Conservation (phyloP, 1,140 invertebrate genomes). For the Pissodes strobi region DNA sequence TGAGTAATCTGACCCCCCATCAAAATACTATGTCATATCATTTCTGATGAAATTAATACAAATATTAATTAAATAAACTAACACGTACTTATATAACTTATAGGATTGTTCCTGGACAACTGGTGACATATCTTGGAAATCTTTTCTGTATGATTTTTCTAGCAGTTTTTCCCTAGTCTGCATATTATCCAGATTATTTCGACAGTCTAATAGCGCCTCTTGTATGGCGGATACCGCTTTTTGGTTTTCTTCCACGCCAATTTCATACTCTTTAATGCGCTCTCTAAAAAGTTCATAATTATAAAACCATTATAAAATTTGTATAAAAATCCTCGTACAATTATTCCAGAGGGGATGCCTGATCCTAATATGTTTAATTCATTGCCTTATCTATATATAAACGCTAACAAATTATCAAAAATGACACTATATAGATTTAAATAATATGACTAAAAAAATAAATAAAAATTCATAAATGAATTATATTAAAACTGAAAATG, state of each 20-base stretch:
- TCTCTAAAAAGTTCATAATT: slow-evolving; percentile 29
- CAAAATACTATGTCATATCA: too few relatives aligned
- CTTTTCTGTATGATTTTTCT: slow-evolving; percentile 60
- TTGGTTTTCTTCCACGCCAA: slow-evolving; percentile 2
- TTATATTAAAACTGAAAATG: too few relatives aligned
- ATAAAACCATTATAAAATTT: not conserved
- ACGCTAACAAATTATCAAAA: too few relatives aligned
- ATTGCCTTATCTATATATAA: too few relatives aligned
- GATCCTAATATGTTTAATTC: not conserved
- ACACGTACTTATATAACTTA: slow-evolving; percentile 60
- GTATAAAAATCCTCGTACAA: not conserved
- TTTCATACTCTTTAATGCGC: slow-evolving; percentile 42
- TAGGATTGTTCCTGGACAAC: slow-evolving; percentile 60
- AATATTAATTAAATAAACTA: too few relatives aligned
- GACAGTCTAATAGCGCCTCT: slow-evolving; percentile 29
- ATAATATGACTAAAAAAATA: too few relatives aligned
- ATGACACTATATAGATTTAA: too few relatives aligned
- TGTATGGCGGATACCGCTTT: slow-evolving; percentile 16
- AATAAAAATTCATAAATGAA: too few relatives aligned
- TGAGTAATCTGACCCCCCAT: too few relatives aligned
- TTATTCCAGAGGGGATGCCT: not conserved
- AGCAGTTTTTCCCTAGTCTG: slow-evolving; percentile 57
- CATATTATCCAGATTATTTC: slow-evolving; percentile 28
- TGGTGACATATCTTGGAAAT: slow-evolving; percentile 59
- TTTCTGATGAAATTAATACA: too few relatives aligned